phyloP scores from a whole-genome alignment of 1,140 invertebrate species.

The Ips typographus region DNA sequence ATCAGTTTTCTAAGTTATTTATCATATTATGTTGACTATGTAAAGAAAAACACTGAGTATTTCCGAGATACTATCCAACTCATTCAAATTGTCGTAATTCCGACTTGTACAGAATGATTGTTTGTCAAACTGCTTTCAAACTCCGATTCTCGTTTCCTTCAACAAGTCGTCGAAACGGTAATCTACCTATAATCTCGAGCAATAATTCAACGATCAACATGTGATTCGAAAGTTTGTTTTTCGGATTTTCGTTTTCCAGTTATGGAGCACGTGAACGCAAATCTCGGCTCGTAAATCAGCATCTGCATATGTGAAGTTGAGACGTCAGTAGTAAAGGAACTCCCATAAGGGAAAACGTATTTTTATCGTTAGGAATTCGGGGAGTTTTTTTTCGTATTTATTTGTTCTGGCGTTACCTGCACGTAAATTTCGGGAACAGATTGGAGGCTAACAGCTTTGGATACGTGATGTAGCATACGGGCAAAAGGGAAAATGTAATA shows the following conservation, averaged over 20 bases:
- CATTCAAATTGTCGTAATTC: background rate
- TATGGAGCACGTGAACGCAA: constrained; percentile 35
- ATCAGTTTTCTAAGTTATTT: no score
- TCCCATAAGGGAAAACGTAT: constrained; percentile 18
- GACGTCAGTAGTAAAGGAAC: constrained; percentile 22
- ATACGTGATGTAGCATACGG: no score
- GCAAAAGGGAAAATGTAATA: no score
- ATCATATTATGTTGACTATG: no score
- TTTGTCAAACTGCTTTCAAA: constrained; percentile 20
- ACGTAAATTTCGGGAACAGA: background rate
- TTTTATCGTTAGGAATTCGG: constrained; percentile 32
- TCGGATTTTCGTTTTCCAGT: constrained; percentile 38
- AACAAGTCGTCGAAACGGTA: constrained; percentile 15
- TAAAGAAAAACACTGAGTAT: no score
- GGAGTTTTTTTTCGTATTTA: constrained; percentile 9
- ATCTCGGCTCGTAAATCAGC: constrained; percentile 37
- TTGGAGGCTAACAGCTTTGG: no score
- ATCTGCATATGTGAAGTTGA: constrained; percentile 37
- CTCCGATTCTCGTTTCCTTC: constrained; percentile 11
- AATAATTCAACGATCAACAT: constrained; percentile 35
- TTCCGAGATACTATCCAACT: no score
- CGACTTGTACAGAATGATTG: constrained; percentile 1
- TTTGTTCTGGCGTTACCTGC: background rate
- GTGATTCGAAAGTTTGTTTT: constrained; percentile 40
- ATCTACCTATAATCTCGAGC: constrained; percentile 32